A percentile compares a stretch with the other conserved stretches of the same genome.
Evolutionary conservation across 1,140 invertebrate genomes (phyloP).

Genomic region (Campodea augens): DNA sequence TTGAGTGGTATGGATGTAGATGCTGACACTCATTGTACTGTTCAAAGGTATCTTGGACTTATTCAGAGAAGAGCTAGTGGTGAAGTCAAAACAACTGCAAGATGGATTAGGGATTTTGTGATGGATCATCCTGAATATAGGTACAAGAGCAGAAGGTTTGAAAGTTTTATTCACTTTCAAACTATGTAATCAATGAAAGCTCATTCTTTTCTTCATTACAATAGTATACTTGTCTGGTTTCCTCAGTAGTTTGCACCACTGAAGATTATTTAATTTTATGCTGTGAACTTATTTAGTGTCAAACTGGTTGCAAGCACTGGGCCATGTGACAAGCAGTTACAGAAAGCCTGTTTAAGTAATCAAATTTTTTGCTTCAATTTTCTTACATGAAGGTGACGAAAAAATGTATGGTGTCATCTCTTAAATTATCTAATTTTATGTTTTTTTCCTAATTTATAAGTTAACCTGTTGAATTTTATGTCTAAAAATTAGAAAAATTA

Average conservation of each 20-base stretch:
- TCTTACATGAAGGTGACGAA: too few species aligned
- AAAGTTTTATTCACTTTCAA: neutral
- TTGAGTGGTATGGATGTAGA: conserved; percentile 35
- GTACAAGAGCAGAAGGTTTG: conserved; percentile 25
- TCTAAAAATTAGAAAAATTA: too few species aligned
- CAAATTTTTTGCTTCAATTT: too few species aligned
- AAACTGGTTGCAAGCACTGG: conserved; percentile 1
- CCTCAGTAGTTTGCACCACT: neutral
- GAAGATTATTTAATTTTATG: neutral
- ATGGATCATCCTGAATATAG: conserved; percentile 73
- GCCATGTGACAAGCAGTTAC: too few species aligned
- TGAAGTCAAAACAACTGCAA: conserved; percentile 63
- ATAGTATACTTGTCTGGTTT: neutral
- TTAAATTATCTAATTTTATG: too few species aligned
- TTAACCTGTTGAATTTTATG: too few species aligned
- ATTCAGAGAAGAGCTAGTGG: conserved; percentile 79
- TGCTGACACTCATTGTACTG: conserved; percentile 33
- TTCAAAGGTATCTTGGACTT: conserved; percentile 70
- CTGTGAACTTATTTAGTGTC: neutral
- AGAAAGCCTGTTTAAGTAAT: too few species aligned
- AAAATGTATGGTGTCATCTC: too few species aligned
- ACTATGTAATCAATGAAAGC: neutral
- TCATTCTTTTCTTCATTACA: neutral
- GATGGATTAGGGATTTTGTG: conserved; percentile 85
- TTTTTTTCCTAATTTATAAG: too few species aligned